Conservation (phyloP, 2,888 invertebrate genomes). For the Flabesymbios commensalis region DNA sequence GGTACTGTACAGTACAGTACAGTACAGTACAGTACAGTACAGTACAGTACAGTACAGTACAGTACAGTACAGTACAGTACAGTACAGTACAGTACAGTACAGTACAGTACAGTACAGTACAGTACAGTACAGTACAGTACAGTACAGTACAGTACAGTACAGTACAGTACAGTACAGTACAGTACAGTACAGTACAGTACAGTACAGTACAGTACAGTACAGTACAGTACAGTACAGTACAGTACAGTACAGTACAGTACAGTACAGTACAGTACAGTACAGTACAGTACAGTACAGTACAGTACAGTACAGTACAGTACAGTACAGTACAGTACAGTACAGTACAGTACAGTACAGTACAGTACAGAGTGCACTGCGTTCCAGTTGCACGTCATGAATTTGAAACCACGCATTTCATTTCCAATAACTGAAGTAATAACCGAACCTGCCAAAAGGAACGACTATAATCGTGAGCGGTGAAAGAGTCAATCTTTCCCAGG, state of each 20-base stretch:
- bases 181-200: slow-evolving; percentile 9
- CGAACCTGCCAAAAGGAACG: too few relatives aligned
- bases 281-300: slow-evolving; percentile 1
- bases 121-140: neutral
- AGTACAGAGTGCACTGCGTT: too few relatives aligned
- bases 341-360: neutral
- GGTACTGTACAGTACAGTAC: neutral
- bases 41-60: slow-evolving; percentile 1
- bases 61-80: slow-evolving; percentile 1
- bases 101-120: neutral
- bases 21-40: neutral
- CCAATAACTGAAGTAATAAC: too few relatives aligned
- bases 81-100: neutral
- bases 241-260: slow-evolving; percentile 9
- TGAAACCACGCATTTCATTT: too few relatives aligned
- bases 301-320: neutral
- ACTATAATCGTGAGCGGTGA: too few relatives aligned
- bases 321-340: neutral
- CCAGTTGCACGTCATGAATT: too few relatives aligned
- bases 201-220: slow-evolving; percentile 8
- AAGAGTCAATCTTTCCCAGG: too few relatives aligned
- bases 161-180: slow-evolving; percentile 4
- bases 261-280: slow-evolving; percentile 10
- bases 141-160: neutral
- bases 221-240: slow-evolving; percentile 1